These are phyloP conservation scores for Zaprionus obscuricornis DNA, from an alignment of 2,888 invertebrate genomes.

Conservation along the genomic window DNA sequence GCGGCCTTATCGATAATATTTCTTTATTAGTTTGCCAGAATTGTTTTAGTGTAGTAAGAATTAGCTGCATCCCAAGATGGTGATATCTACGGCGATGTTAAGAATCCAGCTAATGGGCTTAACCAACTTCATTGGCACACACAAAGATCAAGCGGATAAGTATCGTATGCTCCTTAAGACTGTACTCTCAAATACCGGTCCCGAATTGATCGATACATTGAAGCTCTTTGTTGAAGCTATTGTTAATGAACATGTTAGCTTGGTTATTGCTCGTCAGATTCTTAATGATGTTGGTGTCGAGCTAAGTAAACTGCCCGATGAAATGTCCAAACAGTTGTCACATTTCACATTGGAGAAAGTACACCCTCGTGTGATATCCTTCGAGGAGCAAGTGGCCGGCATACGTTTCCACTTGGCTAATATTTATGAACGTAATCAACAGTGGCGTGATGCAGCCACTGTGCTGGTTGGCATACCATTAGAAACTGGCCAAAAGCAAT, in stretches of 20 bases:
- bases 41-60: background rate
- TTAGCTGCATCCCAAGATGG: constrained; percentile 55
- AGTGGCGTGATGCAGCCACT: constrained; percentile 97
- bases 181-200: constrained; percentile 88
- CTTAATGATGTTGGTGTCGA: constrained; percentile 94
- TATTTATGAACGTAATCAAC: constrained; percentile 96
- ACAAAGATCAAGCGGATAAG: constrained; percentile 97
- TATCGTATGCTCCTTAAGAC: constrained; percentile 92
- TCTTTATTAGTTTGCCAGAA: too few species aligned
- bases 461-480: constrained; percentile 97
- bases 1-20: background rate
- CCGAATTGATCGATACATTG: constrained; percentile 91
- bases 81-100: constrained; percentile 72
- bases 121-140: constrained; percentile 91
- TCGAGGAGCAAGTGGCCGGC: too few species aligned
- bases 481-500: constrained; percentile 99
- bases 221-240: constrained; percentile 97
- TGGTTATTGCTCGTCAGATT: constrained; percentile 98
- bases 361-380: too few species aligned
- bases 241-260: constrained; percentile 98
- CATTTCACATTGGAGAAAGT: constrained; percentile 97
- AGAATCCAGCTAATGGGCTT: constrained; percentile 87
- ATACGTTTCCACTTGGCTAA: constrained; percentile 98
- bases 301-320: constrained; percentile 90
- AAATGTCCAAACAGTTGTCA: constrained; percentile 93